Evolutionary conservation across 2,113 vertebrate species (phyloP).

Genomic region (Anguilla japonica): DNA sequence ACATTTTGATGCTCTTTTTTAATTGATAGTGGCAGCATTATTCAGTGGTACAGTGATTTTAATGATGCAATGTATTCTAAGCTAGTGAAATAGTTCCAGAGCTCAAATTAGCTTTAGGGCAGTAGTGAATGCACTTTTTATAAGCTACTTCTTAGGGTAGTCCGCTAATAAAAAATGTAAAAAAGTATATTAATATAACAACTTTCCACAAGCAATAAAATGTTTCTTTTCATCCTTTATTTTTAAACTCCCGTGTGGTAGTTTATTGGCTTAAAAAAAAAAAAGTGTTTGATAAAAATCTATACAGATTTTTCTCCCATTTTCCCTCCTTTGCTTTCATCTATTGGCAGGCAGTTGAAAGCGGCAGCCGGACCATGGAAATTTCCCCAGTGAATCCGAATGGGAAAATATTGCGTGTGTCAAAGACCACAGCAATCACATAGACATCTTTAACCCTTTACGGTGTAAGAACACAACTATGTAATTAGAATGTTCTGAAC

Average conservation of each 20-base stretch:
- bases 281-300: too few species aligned
- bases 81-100: neutral
- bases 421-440: neutral
- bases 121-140: neutral
- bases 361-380: too few species aligned
- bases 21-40: neutral
- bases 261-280: neutral
- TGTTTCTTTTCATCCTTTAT: neutral
- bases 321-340: too few species aligned
- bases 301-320: too few species aligned
- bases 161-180: neutral
- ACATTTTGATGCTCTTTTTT: neutral
- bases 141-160: neutral
- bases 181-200: too few species aligned
- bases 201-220: neutral
- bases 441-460: neutral
- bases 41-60: neutral
- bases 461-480: too few species aligned
- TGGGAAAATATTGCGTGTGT: neutral
- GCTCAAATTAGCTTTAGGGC: neutral
- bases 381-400: too few species aligned
- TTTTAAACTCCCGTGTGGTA: too few species aligned
- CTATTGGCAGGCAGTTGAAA: too few species aligned
- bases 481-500: too few species aligned
- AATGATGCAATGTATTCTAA: neutral